Conservation (phyloP, 2,888 invertebrate genomes). For the Scaptomyza tumidula region DNA sequence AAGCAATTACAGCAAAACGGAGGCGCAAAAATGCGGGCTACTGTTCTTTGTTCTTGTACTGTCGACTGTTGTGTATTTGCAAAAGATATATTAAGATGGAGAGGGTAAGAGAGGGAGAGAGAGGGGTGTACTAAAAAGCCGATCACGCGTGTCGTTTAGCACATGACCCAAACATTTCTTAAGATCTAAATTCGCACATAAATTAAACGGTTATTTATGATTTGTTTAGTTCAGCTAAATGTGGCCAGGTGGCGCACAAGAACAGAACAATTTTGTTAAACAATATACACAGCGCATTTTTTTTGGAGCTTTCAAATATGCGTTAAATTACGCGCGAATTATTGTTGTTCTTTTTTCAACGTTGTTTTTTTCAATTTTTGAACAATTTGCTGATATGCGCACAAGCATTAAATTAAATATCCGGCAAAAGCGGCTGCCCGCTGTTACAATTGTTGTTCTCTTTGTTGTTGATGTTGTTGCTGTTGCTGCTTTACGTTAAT, state of each 20-base stretch:
- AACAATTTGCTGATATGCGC: constrained; percentile 18
- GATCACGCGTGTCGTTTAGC: constrained; percentile 50
- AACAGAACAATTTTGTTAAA: not conserved
- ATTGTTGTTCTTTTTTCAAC: no score
- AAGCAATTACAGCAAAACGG: constrained; percentile 41
- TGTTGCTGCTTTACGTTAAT: constrained; percentile 45
- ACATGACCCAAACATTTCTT: constrained; percentile 42
- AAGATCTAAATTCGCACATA: constrained; percentile 2
- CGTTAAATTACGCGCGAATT: not conserved
- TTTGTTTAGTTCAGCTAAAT: constrained; percentile 57
- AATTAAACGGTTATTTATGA: constrained; percentile 68
- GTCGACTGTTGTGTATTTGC: constrained; percentile 58
- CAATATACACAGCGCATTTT: constrained; percentile 15
- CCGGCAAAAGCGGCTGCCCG: constrained; percentile 58
- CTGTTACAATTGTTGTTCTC: constrained; percentile 35
- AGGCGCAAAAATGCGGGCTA: constrained; percentile 62
- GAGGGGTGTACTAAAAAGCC: constrained; percentile 6
- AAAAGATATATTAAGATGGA: constrained; percentile 2
- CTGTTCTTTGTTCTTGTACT: not conserved
- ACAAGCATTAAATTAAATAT: constrained; percentile 71
- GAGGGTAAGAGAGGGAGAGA: not conserved
- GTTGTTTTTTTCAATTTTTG: no score
- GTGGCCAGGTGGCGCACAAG: constrained; percentile 14
- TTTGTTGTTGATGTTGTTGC: constrained; percentile 5
- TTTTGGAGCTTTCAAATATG: constrained; percentile 26